Percentiles rank a stretch among this genome's conserved stretches.
Conservation (phyloP, 1,140 invertebrate genomes). For the Zaprionus tsacasi region DNA sequence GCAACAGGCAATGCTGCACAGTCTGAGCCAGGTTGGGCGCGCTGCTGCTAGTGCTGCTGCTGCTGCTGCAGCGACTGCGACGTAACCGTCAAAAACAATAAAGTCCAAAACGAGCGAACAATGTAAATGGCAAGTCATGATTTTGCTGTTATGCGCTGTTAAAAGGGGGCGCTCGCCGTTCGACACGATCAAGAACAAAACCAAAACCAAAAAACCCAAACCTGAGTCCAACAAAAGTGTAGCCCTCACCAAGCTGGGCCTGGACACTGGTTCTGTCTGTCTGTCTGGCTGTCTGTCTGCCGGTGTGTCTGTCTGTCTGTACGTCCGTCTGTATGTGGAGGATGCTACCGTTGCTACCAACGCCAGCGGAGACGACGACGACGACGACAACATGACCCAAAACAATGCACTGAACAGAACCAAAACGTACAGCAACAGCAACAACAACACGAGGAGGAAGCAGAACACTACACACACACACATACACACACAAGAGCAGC, state of each 20-base stretch:
- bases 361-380: conserved; percentile 57
- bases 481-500: conserved; percentile 12
- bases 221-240: conserved; percentile 46
- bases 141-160: conserved; percentile 84
- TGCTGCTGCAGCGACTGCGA: conserved; percentile 26
- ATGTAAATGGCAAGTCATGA: conserved; percentile 84
- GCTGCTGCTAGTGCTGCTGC: conserved; percentile 16
- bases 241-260: conserved; percentile 22
- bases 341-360: conserved; percentile 74
- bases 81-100: conserved; percentile 83
- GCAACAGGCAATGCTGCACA: conserved; percentile 24
- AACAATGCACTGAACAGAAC: conserved; percentile 67
- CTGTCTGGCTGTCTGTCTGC: conserved; percentile 14
- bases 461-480: conserved; percentile 24
- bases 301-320: conserved; percentile 10
- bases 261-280: conserved; percentile 21
- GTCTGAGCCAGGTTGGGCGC: conserved; percentile 8
- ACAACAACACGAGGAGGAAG: conserved; percentile 46
- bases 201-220: conserved; percentile 60
- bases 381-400: conserved; percentile 77
- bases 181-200: conserved; percentile 83
- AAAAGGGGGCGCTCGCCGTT: conserved; percentile 84
- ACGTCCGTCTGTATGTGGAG: conserved; percentile 33
- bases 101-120: conserved; percentile 83
- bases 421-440: conserved; percentile 43